A percentile compares a stretch with the other conserved stretches of the same genome.
These are phyloP conservation scores for Pseudopleuronectes americanus DNA, from an alignment of 2,797 vertebrate species.

Conservation along the genomic window DNA sequence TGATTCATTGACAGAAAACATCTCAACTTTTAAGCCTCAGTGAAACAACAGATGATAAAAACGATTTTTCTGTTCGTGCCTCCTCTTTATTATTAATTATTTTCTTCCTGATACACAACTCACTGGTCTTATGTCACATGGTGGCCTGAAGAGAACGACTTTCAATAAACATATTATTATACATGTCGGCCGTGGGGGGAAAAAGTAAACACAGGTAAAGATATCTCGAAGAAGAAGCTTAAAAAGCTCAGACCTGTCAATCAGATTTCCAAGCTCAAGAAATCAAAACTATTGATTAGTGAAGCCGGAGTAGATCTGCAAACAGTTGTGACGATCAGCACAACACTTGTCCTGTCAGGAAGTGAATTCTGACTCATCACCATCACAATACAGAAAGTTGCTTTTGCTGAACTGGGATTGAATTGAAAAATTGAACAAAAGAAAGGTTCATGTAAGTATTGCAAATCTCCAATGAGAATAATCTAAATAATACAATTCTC, in stretches of 20 bases:
- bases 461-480: too few species aligned
- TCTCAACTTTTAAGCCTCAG: background rate
- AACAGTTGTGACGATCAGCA: slow-evolving; percentile 24
- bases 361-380: background rate
- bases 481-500: too few species aligned
- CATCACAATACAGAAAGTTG: too few species aligned
- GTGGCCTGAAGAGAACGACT: background rate
- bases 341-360: slow-evolving; percentile 11
- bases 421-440: too few species aligned
- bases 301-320: slow-evolving; percentile 28
- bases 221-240: too few species aligned
- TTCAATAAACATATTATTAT: background rate
- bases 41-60: background rate
- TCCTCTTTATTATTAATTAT: background rate
- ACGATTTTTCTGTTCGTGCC: background rate
- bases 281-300: slow-evolving; percentile 56
- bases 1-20: background rate
- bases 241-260: background rate
- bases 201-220: too few species aligned
- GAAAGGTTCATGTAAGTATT: too few species aligned
- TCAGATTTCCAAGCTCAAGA: slow-evolving; percentile 33
- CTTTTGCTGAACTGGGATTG: too few species aligned
- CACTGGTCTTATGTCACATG: background rate
- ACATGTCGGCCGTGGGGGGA: too few species aligned
- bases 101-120: background rate